Evolutionary conservation across 2,113 vertebrate genomes (phyloP), one percentile per base, ranked within the genome.

Genomic region (Ceyx margarethae): DNA sequence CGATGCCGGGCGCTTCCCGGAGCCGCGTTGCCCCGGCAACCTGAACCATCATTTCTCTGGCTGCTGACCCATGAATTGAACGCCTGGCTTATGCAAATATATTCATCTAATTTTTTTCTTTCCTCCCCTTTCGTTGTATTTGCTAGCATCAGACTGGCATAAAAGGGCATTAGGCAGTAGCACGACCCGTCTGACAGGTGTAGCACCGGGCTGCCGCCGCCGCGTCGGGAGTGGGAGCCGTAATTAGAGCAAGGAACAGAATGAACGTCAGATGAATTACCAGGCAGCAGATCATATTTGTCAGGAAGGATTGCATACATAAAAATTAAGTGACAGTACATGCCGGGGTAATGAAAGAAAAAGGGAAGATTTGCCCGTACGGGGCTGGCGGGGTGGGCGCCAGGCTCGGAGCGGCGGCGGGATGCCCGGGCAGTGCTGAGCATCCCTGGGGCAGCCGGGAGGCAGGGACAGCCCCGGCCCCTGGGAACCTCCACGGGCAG

Each of bases 251-350:
- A 56, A 91, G 68, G 97, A 97, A 95, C 97, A 97, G 97, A 96
- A 98, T 95, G 97, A 96, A 97, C 96, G 97, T 98, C 97, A 98
- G 97, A 97, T 75, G 96, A 96, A 98, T 98, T 98, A 98, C 97
- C 95, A 95, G 96, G 97, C 97, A 96, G 97, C 97, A 97, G 96
- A 97, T 98, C 97, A 97, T 97, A 97, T 98, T 98, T 98, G 98
- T 98, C 98, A 98, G 97, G 96, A 95, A 97, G 97, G 97, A 97
- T 97, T 96, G 97, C 97, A 97, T 98, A 98, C 97, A 98, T 97
- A 97, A 98, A 97, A 98, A 98, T 97, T 98, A 98, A 98, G 98
- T 98, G 98, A 98, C 98, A 98, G 98, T 97, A 97, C 98, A 97
- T 77, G 98, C 97, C 91, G 96, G 95, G 90, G 79, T 98, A 98